These are phyloP conservation scores for Polyergus mexicanus DNA, from an alignment of 1,140 invertebrate species.

Conservation along the genomic window DNA sequence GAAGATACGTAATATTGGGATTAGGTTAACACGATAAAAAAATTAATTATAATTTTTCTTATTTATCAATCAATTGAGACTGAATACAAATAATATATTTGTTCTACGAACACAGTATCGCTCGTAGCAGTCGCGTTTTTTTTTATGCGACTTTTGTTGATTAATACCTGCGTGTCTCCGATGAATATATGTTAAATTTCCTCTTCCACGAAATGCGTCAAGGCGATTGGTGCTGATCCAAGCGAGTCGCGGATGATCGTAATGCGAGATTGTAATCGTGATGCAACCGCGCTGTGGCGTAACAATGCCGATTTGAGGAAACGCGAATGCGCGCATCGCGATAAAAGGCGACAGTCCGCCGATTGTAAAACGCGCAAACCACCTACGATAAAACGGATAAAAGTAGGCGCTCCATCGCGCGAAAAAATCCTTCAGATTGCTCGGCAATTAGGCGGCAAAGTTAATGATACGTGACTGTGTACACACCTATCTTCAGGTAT, in stretches of 20 bases:
- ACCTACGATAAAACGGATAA: constrained; percentile 43
- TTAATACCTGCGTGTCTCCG: not conserved
- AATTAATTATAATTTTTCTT: not conserved
- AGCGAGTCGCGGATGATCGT: not conserved
- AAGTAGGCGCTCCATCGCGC: not conserved
- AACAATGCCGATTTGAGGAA: not conserved
- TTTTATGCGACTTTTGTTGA: not conserved
- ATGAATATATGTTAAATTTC: not conserved
- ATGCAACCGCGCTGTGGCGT: constrained; percentile 10
- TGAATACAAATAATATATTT: not conserved
- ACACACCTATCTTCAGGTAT: too few relatives aligned
- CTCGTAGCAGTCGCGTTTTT: not conserved
- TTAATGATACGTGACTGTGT: not conserved
- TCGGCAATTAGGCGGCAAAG: not conserved
- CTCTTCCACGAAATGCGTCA: not conserved
- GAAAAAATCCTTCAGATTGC: not conserved
- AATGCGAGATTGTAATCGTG: not conserved
- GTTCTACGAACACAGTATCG: not conserved
- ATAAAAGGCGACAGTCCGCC: constrained; percentile 13
- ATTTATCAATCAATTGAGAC: too few relatives aligned
- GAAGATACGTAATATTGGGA: too few relatives aligned
- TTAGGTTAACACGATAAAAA: not conserved
- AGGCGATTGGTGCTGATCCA: not conserved
- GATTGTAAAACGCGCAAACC: constrained; percentile 37
- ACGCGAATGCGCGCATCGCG: not conserved